Conservation (phyloP, 2,113 vertebrate genomes). For the Promerops cafer region DNA sequence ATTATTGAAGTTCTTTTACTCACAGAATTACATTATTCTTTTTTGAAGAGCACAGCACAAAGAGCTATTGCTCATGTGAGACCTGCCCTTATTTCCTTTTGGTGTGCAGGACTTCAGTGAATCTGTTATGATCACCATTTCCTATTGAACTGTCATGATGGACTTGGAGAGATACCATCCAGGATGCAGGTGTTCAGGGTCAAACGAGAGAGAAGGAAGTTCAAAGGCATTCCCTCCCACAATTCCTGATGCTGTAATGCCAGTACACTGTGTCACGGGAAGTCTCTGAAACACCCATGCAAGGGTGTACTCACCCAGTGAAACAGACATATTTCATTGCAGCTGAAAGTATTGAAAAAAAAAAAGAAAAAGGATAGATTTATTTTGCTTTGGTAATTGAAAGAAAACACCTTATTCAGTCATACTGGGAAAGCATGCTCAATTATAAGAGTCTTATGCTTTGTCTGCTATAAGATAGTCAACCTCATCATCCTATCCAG, state of each 20-base stretch:
- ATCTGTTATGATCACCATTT: constrained; percentile 66
- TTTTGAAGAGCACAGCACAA: neutral
- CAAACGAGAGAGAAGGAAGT: constrained; percentile 64
- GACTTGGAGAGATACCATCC: constrained; percentile 68
- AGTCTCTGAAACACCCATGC: constrained; percentile 1
- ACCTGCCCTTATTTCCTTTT: constrained; percentile 58
- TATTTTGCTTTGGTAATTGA: neutral
- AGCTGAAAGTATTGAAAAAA: neutral
- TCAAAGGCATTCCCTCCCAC: constrained; percentile 68
- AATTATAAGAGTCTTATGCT: neutral
- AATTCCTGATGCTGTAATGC: constrained; percentile 10
- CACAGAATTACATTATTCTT: neutral
- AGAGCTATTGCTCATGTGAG: constrained; percentile 37
- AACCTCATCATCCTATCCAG: neutral
- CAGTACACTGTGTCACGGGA: constrained; percentile 50
- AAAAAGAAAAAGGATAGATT: neutral
- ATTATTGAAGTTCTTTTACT: neutral
- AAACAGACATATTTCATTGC: neutral
- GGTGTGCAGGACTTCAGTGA: constrained; percentile 56
- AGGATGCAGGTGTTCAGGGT: constrained; percentile 80
- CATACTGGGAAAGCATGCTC: neutral
- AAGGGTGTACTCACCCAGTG: constrained; percentile 13
- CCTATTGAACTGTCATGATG: constrained; percentile 72
- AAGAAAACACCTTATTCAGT: neutral
- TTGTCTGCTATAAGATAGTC: neutral